These are phyloP conservation scores for Poecilus cupreus DNA, from an alignment of 2,888 invertebrate species.

Conservation along the genomic window DNA sequence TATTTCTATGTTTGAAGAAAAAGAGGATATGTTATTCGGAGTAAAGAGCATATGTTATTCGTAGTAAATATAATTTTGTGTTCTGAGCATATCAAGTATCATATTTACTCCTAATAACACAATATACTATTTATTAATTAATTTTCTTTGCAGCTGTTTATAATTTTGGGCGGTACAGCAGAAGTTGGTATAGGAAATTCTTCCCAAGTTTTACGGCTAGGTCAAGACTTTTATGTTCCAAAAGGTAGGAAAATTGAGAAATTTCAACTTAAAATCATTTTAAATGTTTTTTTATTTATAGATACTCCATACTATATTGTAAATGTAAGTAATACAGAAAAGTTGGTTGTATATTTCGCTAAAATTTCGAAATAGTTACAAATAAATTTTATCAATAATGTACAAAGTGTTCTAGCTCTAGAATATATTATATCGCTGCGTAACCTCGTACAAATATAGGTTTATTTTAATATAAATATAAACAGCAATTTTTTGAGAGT, in stretches of 20 bases:
- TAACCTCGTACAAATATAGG: too few relatives aligned
- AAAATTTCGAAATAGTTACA: not conserved
- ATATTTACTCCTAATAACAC: too few relatives aligned
- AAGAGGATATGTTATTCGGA: too few relatives aligned
- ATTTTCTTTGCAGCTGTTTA: constrained; percentile 22
- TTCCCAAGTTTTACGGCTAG: constrained; percentile 16
- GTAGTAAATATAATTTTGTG: too few relatives aligned
- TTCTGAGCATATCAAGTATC: too few relatives aligned
- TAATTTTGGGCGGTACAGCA: constrained; percentile 16
- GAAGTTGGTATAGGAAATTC: constrained; percentile 36
- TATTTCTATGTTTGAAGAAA: too few relatives aligned
- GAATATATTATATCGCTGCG: too few relatives aligned
- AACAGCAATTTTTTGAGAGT: too few relatives aligned
- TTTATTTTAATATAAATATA: too few relatives aligned
- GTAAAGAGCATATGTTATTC: too few relatives aligned
- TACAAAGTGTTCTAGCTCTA: too few relatives aligned
- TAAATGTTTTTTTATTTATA: constrained; percentile 4
- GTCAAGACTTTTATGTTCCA: constrained; percentile 38
- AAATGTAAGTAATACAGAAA: constrained; percentile 6
- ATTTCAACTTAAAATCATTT: too few relatives aligned
- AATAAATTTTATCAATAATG: not conserved
- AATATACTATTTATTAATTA: not conserved
- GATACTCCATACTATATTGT: constrained; percentile 28
- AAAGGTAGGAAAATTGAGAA: constrained; percentile 18
- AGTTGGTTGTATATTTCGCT: not conserved